Conservation (phyloP, 2,888 invertebrate genomes). For the Chesias legatella region DNA sequence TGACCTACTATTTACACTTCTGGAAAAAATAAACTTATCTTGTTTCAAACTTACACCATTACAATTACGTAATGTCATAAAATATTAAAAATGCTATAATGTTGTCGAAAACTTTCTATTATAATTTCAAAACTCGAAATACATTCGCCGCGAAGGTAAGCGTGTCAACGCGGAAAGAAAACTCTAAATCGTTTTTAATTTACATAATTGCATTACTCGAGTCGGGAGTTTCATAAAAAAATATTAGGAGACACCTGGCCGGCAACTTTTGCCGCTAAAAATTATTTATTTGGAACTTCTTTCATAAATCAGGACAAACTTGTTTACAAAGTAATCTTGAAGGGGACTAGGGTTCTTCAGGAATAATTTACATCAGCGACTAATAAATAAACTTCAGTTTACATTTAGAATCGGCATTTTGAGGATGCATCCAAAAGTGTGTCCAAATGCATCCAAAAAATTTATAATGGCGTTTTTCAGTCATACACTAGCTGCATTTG, state of each 20-base stretch:
- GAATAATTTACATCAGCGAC: conserved; percentile 42
- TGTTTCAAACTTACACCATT: too few species aligned
- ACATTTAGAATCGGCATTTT: too few species aligned
- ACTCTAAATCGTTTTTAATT: conserved; percentile 50
- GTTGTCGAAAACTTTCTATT: not conserved
- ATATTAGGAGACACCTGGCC: conserved; percentile 74
- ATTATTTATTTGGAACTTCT: conserved; percentile 73
- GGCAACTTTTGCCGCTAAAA: conserved; percentile 73
- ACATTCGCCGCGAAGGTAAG: conserved; percentile 16
- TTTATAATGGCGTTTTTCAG: too few species aligned
- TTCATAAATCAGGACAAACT: conserved; percentile 77
- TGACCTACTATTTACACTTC: too few species aligned
- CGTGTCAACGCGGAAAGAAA: conserved; percentile 40
- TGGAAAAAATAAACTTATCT: too few species aligned
- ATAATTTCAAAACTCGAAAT: conserved; percentile 14
- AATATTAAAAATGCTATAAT: too few species aligned
- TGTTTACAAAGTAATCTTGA: conserved; percentile 76
- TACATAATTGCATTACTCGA: conserved; percentile 70
- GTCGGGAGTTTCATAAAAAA: conserved; percentile 58
- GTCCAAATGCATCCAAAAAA: too few species aligned
- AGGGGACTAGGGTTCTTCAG: conserved; percentile 42
- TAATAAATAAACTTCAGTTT: conserved; percentile 40
- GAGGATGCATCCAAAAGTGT: too few species aligned
- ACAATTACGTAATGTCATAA: too few species aligned
- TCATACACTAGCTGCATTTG: too few species aligned